These are phyloP conservation scores for Aphaenogaster rudis DNA, from an alignment of 1,140 invertebrate species.

Conservation along the genomic window DNA sequence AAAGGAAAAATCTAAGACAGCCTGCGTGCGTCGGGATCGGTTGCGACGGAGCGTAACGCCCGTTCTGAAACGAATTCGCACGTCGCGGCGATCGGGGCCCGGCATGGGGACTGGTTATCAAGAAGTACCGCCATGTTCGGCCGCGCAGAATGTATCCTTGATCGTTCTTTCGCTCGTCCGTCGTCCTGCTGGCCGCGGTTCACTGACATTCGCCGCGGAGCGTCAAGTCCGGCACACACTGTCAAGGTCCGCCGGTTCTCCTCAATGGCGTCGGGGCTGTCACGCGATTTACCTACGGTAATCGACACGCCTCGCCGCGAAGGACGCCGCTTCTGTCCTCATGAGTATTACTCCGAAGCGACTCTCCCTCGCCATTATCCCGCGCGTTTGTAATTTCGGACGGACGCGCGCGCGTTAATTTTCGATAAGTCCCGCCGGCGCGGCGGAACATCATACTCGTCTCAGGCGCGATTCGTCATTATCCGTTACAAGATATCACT, in stretches of 20 bases:
- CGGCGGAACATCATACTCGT: background rate
- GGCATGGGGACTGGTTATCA: constrained; percentile 22
- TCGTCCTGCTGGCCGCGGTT: constrained; percentile 73
- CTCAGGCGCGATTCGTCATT: constrained; percentile 18
- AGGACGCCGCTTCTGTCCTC: constrained; percentile 64
- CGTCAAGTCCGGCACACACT: constrained; percentile 74
- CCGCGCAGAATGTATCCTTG: constrained; percentile 71
- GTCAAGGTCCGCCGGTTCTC: constrained; percentile 82
- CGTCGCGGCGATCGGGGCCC: background rate
- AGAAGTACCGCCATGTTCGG: constrained; percentile 20
- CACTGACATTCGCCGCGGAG: constrained; percentile 75
- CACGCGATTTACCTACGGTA: constrained; percentile 79
- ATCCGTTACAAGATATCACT: background rate
- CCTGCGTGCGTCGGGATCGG: background rate
- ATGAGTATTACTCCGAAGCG: constrained; percentile 12
- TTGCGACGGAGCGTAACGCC: background rate
- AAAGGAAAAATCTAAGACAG: background rate
- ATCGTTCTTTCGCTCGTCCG: constrained; percentile 66
- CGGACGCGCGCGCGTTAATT: constrained; percentile 20
- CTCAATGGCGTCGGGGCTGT: constrained; percentile 74
- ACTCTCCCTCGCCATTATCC: constrained; percentile 24
- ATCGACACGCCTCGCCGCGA: constrained; percentile 76
- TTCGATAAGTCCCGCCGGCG: background rate
- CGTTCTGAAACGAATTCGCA: background rate
- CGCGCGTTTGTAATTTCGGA: constrained; percentile 31